Evolutionary conservation across 2,888 invertebrate species (phyloP).

Genomic region (Sipunculus nudus): DNA sequence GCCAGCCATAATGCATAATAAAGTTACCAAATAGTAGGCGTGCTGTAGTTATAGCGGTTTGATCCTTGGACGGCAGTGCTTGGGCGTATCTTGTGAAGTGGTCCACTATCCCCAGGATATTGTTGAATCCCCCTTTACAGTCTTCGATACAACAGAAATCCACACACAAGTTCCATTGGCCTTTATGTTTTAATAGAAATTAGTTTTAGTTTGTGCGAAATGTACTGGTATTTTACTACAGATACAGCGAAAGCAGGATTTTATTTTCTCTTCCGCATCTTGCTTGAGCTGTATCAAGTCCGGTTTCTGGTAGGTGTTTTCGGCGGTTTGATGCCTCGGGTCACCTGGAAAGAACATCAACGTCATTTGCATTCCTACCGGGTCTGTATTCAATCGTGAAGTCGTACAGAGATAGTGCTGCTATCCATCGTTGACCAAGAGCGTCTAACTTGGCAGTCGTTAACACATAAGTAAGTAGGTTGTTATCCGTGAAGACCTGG

Average conservation of each 20-base stretch:
- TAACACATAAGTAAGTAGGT: constrained; percentile 1
- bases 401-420: background rate
- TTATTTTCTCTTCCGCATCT: background rate
- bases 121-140: constrained; percentile 16
- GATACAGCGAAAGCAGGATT: background rate
- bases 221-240: background rate
- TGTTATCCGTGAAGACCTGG: background rate
- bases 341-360: too few relatives aligned
- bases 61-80: constrained; percentile 29
- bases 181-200: constrained; percentile 7
- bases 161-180: constrained; percentile 31
- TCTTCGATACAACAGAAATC: constrained; percentile 26
- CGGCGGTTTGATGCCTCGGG: too few relatives aligned
- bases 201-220: constrained; percentile 5
- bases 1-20: constrained; percentile 30
- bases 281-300: too few relatives aligned
- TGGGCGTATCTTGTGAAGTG: constrained; percentile 30
- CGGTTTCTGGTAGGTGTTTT: too few relatives aligned
- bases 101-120: constrained; percentile 34
- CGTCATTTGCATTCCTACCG: background rate
- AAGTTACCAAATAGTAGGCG: constrained; percentile 25
- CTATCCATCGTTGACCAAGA: background rate
- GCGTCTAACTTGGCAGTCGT: background rate
- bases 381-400: constrained; percentile 1
- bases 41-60: constrained; percentile 29